Evolutionary conservation across 2,888 invertebrate genomes (phyloP).

Genomic region (Megalurothrips usitatus): DNA sequence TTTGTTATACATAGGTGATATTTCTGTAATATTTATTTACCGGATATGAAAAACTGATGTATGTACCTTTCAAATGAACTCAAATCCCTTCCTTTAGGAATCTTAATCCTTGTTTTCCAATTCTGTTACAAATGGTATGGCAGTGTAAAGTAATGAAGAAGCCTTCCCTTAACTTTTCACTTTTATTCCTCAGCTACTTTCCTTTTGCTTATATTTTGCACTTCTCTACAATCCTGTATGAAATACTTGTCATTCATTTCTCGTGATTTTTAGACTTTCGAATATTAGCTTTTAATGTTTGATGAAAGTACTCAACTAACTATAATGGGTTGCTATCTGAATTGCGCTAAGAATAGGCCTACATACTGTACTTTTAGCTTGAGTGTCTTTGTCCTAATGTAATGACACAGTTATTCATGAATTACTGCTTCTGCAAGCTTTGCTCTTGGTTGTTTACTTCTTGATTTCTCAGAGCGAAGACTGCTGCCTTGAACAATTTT

Average conservation of each 20-base stretch:
- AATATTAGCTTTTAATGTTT: slow-evolving; percentile 2
- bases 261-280: neutral
- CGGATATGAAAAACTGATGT: too few relatives aligned
- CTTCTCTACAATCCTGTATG: neutral
- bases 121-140: too few relatives aligned
- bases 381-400: slow-evolving; percentile 14
- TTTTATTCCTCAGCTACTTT: neutral
- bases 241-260: neutral
- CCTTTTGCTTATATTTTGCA: slow-evolving; percentile 10
- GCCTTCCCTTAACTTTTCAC: neutral
- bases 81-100: neutral
- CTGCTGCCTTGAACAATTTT: slow-evolving; percentile 8
- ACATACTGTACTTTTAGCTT: slow-evolving; percentile 23
- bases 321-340: neutral
- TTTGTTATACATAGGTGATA: too few relatives aligned
- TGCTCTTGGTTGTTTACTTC: neutral
- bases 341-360: slow-evolving; percentile 6
- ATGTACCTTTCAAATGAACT: neutral
- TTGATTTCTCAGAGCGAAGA: neutral
- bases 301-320: neutral
- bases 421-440: neutral
- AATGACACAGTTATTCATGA: slow-evolving; percentile 7
- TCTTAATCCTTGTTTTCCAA: too few relatives aligned
- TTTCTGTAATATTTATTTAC: too few relatives aligned
- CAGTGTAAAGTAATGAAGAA: too few relatives aligned